A percentile compares a stretch with the other conserved stretches of the same genome.
Evolutionary conservation across 2,113 vertebrate species (phyloP).

Genomic region (Nycticebus coucang): DNA sequence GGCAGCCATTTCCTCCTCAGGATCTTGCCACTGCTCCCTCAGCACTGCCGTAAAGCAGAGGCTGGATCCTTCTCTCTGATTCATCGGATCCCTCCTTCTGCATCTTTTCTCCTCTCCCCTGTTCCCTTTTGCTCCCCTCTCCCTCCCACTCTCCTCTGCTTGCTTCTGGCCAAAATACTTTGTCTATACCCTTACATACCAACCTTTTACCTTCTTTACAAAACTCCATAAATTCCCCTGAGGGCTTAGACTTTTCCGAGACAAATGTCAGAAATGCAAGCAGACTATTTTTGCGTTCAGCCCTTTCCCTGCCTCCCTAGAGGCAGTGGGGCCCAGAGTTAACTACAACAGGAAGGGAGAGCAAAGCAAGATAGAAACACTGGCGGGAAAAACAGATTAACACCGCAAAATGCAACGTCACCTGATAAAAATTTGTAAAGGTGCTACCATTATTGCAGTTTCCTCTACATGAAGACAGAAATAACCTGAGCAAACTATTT

Average conservation of each 20-base stretch:
- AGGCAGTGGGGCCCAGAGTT: background rate
- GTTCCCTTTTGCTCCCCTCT: too few species aligned
- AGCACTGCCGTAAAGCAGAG: background rate
- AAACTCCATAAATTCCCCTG: conserved; percentile 36
- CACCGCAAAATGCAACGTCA: conserved; percentile 27
- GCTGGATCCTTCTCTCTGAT: background rate
- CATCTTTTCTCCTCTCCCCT: too few species aligned
- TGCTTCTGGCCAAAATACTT: conserved; percentile 55
- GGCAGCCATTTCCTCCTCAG: background rate
- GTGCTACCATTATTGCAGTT: background rate
- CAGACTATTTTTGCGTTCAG: conserved; percentile 62
- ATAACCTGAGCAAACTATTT: background rate
- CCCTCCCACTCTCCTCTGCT: background rate
- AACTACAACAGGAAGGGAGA: background rate
- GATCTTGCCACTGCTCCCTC: background rate
- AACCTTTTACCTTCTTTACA: conserved; percentile 43
- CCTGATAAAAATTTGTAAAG: background rate
- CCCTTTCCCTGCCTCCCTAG: background rate
- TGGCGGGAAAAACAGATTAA: background rate
- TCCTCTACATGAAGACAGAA: conserved; percentile 19
- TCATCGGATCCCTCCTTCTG: background rate
- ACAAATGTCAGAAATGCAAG: conserved; percentile 47
- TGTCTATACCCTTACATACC: conserved; percentile 22
- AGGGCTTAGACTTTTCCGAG: conserved; percentile 32
- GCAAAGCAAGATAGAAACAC: background rate